phyloP scores from a whole-genome alignment of 2,888 invertebrate genomes.

The Anarsia innoxiella region DNA sequence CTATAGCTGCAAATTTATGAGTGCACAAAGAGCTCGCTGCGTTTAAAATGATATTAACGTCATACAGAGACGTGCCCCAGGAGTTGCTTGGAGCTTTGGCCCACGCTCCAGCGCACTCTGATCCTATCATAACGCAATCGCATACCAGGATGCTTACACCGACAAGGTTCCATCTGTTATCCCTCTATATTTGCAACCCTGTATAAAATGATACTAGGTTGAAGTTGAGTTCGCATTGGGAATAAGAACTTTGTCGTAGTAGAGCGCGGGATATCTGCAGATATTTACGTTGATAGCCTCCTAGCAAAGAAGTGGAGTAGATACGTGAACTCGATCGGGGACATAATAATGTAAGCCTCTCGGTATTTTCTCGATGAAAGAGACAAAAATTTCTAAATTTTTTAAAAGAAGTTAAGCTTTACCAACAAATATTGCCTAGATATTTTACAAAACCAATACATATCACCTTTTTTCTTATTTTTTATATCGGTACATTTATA shows the following conservation, averaged over 20 bases:
- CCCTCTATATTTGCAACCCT: constrained; percentile 32
- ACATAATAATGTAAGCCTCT: constrained; percentile 56
- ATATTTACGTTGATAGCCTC: constrained; percentile 71
- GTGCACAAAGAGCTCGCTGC: constrained; percentile 38
- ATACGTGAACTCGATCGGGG: constrained; percentile 65
- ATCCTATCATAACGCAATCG: constrained; percentile 74
- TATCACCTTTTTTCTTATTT: too few relatives aligned
- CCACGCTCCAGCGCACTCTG: constrained; percentile 63
- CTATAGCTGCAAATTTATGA: constrained; percentile 30
- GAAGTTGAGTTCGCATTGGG: constrained; percentile 14
- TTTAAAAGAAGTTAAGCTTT: background rate
- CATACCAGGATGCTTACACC: constrained; percentile 40
- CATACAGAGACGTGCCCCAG: constrained; percentile 45
- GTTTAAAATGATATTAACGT: constrained; percentile 59
- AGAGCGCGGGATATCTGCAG: constrained; percentile 46
- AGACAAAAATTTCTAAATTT: constrained; percentile 21
- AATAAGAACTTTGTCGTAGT: constrained; percentile 32
- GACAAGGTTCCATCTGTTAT: constrained; percentile 34
- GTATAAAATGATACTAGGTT: constrained; percentile 18
- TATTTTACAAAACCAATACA: too few relatives aligned
- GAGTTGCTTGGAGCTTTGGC: constrained; percentile 38
- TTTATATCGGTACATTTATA: too few relatives aligned
- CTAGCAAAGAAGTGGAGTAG: constrained; percentile 64
- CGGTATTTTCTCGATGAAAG: constrained; percentile 46
- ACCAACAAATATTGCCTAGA: too few relatives aligned